Base-by-base conservation (phyloP, 2,113 vertebrate genomes). In the Anser cygnoides region DNA sequence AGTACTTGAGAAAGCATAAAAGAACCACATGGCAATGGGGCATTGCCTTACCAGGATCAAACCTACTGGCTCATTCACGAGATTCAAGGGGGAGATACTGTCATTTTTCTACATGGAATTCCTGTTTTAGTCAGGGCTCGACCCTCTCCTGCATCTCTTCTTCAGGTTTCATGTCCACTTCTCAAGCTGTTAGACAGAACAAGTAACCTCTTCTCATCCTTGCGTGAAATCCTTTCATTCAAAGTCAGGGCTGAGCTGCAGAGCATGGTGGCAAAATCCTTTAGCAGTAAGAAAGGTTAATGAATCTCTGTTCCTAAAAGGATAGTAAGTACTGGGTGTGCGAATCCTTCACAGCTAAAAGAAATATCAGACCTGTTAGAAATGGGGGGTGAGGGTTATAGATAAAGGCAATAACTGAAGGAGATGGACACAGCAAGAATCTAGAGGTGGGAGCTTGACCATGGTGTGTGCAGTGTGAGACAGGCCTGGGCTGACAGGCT, bases 391-490 rank as follows among this genome's bases (percentile, higher is more conserved):
- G 23, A 26, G 52, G 11, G 22, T 43, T 58, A 8, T 39, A 41
- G 58, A 28, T 21, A 26, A 57, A 74, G 59, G 59, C 80, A 62
- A 3, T 33, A 3, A 11, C 35, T 67, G 70, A 23, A 43, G 65
- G 44, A 57, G 22, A 29, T 35, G 82, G 65, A 9, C 39, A 13
- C 37, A 61, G 5, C 72, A 63, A 13, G 84, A 37, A 37, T 46
- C 55, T 21, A 11, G 43, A 5, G 18, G 49, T 28, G 44, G 58
- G 72, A 74, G 57, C 31, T 22, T 4, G 8, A n/a, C 1, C 6
- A 0, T 12, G 10, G 17, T 19, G 65, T 54, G 50, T 13, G 26
- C n/a, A 9, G 54, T 14, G 52, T 37, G 76, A 23, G 4, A 0
- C 28, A 31, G 90, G 71, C 17, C 82, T 71, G 68, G 33, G 55